Evolutionary conservation across 2,113 vertebrate species (phyloP), one percentile per base, ranked within the genome.

Genomic region (Psettodes erumei): DNA sequence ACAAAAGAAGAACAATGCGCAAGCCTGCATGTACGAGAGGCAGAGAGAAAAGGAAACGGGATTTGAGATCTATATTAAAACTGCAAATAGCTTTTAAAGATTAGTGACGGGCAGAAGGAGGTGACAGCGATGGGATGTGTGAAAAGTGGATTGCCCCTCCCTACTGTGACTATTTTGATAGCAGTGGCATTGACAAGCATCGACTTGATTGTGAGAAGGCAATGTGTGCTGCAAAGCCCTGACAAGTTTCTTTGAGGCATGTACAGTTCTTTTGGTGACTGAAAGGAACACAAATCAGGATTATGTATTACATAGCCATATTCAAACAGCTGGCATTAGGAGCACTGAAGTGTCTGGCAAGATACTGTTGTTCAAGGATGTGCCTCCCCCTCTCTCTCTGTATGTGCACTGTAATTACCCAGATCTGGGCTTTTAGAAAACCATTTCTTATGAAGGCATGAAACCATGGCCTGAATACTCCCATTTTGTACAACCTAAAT

Each of bases 51-150:
- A 60, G 65, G 54, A 90, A 85, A 85, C 76, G 6, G 92, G 93
- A 94, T 93, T 94, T 93, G 86, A 92, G 88, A 93, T 93, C 91
- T 92, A 91, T 93, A 93, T 93, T 93, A 92, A 93, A 94, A 93
- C 88, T 88, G 90, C 83, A 92, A 91, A 94, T 93, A 88, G 88
- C 89, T 92, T 93, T 92, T 89, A 90, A 91, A 94, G 92, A 92
- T 93, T 93, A 92, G 88, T 85, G 84, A 90, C 79, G 79, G 87
- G 89, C 88, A 90, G 85, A 86, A 91, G 79, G 84, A 88, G 89
- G 90, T 89, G 91, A 92, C 88, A 87, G 90, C 84, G 82, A 83
- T 72, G 86, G 88, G 88, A 89, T 77, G 79, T 89, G 85, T 86
- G 89, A 89, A 90, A 91, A 87, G 86, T 84, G 86, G 89, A 86